Percentiles rank a stretch among this genome's conserved stretches.
phyloP scores from a whole-genome alignment of 2,888 invertebrate genomes.

The Nasonia oneida region DNA sequence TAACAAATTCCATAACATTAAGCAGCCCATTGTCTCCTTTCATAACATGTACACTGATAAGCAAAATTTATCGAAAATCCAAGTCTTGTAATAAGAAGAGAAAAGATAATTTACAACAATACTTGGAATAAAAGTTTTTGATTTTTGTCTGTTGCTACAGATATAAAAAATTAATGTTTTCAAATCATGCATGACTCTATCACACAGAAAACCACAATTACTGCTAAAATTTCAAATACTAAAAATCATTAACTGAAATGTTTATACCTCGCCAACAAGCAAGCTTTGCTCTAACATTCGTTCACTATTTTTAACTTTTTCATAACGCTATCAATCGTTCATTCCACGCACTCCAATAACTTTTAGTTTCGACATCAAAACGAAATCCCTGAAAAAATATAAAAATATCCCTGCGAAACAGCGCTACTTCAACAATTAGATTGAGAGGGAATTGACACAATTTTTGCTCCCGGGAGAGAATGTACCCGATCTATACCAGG shows the following conservation, averaged over 20 bases:
- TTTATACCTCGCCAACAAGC: no score
- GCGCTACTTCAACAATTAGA: neutral
- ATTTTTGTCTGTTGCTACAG: no score
- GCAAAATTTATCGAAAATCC: neutral
- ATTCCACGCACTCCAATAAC: neutral
- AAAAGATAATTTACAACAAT: neutral
- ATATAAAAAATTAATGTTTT: no score
- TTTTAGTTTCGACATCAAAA: no score
- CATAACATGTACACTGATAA: conserved; percentile 19
- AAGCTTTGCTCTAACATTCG: no score
- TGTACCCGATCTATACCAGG: neutral
- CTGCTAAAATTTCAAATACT: no score
- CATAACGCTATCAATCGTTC: neutral
- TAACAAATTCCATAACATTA: neutral
- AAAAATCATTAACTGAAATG: no score
- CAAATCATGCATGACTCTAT: no score
- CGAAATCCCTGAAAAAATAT: no score
- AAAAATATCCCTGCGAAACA: neutral
- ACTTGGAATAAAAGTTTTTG: no score
- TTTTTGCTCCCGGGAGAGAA: neutral
- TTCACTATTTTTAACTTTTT: neutral
- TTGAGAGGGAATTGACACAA: neutral
- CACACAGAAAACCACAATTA: no score
- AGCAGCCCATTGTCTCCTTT: neutral
- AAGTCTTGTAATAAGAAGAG: neutral